phyloP scores from a whole-genome alignment of 92 coral and sea anemone species.

The Porites rus region DNA sequence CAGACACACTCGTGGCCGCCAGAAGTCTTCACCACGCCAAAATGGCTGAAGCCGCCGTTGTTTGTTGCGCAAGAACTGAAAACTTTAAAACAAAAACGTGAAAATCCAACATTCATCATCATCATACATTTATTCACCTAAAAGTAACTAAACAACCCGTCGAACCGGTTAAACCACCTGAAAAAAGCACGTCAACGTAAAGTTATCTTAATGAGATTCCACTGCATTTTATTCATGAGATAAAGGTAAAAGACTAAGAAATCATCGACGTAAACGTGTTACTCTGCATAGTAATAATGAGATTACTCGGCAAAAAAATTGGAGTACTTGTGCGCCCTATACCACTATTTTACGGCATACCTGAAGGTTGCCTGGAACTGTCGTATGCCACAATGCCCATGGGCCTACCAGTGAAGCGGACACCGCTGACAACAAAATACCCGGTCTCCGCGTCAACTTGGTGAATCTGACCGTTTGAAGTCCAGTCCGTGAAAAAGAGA shows the following conservation, averaged over 20 bases:
- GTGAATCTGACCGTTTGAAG: slow-evolving; percentile 27
- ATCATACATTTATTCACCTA: too few species aligned
- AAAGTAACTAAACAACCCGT: neutral
- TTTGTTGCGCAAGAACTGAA: slow-evolving; percentile 10
- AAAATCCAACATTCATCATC: neutral
- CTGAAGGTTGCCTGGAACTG: slow-evolving; percentile 70
- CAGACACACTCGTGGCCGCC: slow-evolving; percentile 25
- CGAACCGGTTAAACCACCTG: neutral
- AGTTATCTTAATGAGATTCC: too few species aligned
- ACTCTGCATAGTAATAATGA: too few species aligned
- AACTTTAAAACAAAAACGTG: neutral
- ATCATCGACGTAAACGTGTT: too few species aligned
- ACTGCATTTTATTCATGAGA: too few species aligned
- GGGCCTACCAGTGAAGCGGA: slow-evolving; percentile 24
- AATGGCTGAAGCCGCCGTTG: slow-evolving; percentile 36
- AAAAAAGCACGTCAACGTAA: too few species aligned
- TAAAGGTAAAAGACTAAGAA: too few species aligned
- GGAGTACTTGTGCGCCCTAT: neutral
- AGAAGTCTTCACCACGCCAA: slow-evolving; percentile 13
- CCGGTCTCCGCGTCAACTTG: slow-evolving; percentile 40
- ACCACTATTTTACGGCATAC: slow-evolving; percentile 8
- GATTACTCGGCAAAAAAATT: neutral
- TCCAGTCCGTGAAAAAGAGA: slow-evolving; percentile 71
- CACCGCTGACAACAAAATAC: slow-evolving; percentile 16
- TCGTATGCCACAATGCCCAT: slow-evolving; percentile 72